Conservation (phyloP, 2,888 invertebrate species). For the Argynnis bischoffii region DNA sequence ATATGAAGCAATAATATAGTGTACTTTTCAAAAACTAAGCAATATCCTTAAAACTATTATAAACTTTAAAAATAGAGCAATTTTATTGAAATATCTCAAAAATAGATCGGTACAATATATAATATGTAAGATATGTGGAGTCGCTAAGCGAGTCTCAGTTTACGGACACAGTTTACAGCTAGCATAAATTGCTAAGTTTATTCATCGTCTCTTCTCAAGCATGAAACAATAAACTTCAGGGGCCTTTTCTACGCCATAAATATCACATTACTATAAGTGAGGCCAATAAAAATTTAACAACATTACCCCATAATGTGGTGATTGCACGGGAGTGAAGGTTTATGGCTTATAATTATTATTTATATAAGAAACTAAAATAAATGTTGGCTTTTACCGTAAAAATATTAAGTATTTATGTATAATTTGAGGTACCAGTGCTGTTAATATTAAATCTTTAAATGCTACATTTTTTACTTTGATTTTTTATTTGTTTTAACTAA, state of each 20-base stretch:
- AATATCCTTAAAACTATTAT: too few species aligned
- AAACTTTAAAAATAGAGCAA: too few species aligned
- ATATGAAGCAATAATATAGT: too few species aligned
- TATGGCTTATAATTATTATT: slow-evolving; percentile 27
- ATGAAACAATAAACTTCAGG: slow-evolving; percentile 70
- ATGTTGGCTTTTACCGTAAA: background rate
- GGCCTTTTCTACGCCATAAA: slow-evolving; percentile 68
- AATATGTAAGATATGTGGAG: slow-evolving; percentile 50
- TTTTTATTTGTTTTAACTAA: too few species aligned
- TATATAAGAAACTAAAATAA: slow-evolving; percentile 12
- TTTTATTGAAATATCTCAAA: too few species aligned
- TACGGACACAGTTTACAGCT: slow-evolving; percentile 58
- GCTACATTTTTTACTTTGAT: too few species aligned
- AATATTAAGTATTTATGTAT: slow-evolving; percentile 1
- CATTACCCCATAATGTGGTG: slow-evolving; percentile 52
- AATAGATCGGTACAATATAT: slow-evolving; percentile 31
- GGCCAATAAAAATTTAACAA: slow-evolving; percentile 69
- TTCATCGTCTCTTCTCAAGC: slow-evolving; percentile 63
- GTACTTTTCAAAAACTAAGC: too few species aligned
- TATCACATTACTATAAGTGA: slow-evolving; percentile 74
- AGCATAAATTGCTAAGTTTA: slow-evolving; percentile 67
- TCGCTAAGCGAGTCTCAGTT: slow-evolving; percentile 45
- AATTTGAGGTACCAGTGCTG: background rate
- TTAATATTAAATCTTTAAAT: too few species aligned
- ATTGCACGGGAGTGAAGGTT: slow-evolving; percentile 25